A percentile compares a stretch with the other conserved stretches of the same genome.
Conservation (phyloP, 2,888 invertebrate genomes). For the Cephus rjabovi region DNA sequence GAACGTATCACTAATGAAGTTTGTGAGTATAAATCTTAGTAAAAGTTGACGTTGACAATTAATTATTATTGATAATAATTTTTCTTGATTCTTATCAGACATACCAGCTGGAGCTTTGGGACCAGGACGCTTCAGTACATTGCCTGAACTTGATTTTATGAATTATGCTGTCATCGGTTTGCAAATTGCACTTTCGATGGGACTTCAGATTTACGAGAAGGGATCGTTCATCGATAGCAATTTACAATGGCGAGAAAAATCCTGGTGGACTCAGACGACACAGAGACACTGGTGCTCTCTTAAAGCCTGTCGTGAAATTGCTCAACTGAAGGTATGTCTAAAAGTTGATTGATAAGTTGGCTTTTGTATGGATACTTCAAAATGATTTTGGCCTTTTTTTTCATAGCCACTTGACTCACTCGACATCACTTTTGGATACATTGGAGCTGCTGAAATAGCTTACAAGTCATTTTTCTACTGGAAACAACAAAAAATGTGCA, state of each 20-base stretch:
- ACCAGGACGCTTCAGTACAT: slow-evolving; percentile 21
- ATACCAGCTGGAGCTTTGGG: slow-evolving; percentile 30
- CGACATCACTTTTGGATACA: slow-evolving; percentile 21
- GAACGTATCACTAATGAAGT: slow-evolving; percentile 31
- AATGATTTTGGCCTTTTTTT: neutral
- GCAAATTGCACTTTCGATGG: slow-evolving; percentile 33
- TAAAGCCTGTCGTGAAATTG: neutral
- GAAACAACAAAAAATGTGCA: slow-evolving; percentile 2
- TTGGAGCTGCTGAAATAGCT: slow-evolving; percentile 32
- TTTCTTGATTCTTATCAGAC: slow-evolving; percentile 14
- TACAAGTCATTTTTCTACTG: slow-evolving; percentile 28
- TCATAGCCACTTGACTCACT: neutral
- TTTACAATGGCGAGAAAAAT: slow-evolving; percentile 22
- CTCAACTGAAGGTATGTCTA: neutral
- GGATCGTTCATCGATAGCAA: slow-evolving; percentile 29
- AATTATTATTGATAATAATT: neutral
- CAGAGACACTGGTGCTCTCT: neutral
- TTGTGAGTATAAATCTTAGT: slow-evolving; percentile 22
- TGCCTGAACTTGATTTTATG: slow-evolving; percentile 27
- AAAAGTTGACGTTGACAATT: neutral
- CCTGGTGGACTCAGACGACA: slow-evolving; percentile 17
- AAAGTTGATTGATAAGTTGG: neutral
- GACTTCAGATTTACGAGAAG: slow-evolving; percentile 30
- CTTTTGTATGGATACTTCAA: neutral
- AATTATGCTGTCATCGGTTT: slow-evolving; percentile 32